phyloP scores from a whole-genome alignment of 2,888 invertebrate genomes.

The Nymphalis urticae region DNA sequence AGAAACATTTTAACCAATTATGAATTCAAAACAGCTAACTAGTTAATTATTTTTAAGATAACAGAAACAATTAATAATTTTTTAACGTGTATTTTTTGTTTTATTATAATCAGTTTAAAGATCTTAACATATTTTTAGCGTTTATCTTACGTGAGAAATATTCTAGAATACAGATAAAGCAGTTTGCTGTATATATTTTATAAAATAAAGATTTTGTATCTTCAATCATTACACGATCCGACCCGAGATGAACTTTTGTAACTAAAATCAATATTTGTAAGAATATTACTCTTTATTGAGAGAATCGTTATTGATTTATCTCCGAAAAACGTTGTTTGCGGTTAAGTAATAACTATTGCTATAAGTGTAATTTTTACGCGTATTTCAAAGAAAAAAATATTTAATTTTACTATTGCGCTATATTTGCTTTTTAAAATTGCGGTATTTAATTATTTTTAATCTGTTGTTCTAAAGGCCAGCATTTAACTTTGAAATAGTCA shows the following conservation, averaged over 20 bases:
- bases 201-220: constrained; percentile 10
- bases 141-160: constrained; percentile 26
- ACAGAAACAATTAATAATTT: constrained; percentile 14
- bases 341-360: constrained; percentile 32
- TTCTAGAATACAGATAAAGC: constrained; percentile 20
- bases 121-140: constrained; percentile 20
- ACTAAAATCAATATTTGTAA: constrained; percentile 30
- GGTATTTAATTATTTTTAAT: not conserved
- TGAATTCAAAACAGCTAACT: constrained; percentile 16
- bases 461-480: not conserved
- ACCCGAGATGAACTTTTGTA: constrained; percentile 23
- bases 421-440: too few relatives aligned
- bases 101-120: constrained; percentile 12
- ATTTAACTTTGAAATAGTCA: not conserved
- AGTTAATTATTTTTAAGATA: constrained; percentile 26
- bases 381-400: not conserved
- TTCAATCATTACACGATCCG: constrained; percentile 20
- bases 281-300: constrained; percentile 27
- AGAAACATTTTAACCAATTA: constrained; percentile 10
- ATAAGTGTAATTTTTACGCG: constrained; percentile 19
- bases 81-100: constrained; percentile 23
- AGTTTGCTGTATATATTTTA: constrained; percentile 16
- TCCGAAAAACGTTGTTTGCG: constrained; percentile 35
- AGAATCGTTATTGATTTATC: constrained; percentile 29
- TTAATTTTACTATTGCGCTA: too few relatives aligned